phyloP scores from a whole-genome alignment of 2,113 vertebrate species.

The Hydrolagus affinis region DNA sequence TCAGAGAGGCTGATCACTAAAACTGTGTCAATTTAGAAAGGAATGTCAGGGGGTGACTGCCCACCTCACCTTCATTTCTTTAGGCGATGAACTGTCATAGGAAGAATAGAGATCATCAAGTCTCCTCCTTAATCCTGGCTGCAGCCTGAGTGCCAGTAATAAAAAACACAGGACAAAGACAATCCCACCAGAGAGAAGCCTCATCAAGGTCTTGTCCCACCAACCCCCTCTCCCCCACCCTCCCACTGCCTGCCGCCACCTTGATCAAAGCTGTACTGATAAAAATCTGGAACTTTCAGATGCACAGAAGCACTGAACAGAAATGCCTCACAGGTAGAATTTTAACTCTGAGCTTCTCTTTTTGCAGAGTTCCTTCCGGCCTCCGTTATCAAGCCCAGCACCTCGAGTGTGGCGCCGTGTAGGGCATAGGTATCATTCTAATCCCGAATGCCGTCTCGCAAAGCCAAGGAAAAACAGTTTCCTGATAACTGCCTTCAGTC shows the following conservation, averaged over 20 bases:
- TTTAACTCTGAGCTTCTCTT: neutral
- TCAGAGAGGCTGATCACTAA: neutral
- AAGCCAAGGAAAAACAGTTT: too few species aligned
- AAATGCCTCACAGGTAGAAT: constrained; percentile 15
- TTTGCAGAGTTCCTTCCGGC: neutral
- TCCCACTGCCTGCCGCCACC: neutral
- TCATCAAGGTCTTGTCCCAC: neutral
- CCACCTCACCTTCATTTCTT: constrained; percentile 2
- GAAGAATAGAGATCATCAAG: constrained; percentile 3
- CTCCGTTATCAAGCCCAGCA: neutral
- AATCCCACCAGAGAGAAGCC: neutral
- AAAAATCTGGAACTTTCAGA: constrained; percentile 19
- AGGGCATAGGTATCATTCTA: too few species aligned
- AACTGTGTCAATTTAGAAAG: constrained; percentile 22
- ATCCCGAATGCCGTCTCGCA: too few species aligned
- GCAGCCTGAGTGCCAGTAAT: constrained; percentile 12
- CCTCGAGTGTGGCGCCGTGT: too few species aligned
- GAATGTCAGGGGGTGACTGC: constrained; percentile 16
- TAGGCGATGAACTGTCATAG: constrained; percentile 6
- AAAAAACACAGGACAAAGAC: constrained; percentile 3
- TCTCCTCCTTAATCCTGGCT: constrained; percentile 6
- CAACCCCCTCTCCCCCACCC: neutral
- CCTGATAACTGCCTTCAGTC: too few species aligned
- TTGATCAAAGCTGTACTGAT: neutral
- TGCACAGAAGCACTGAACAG: constrained; percentile 1